A percentile compares a stretch with the other conserved stretches of the same genome.
Conservation (phyloP, 2,113 vertebrate genomes). For the Oophaga pumilio region DNA sequence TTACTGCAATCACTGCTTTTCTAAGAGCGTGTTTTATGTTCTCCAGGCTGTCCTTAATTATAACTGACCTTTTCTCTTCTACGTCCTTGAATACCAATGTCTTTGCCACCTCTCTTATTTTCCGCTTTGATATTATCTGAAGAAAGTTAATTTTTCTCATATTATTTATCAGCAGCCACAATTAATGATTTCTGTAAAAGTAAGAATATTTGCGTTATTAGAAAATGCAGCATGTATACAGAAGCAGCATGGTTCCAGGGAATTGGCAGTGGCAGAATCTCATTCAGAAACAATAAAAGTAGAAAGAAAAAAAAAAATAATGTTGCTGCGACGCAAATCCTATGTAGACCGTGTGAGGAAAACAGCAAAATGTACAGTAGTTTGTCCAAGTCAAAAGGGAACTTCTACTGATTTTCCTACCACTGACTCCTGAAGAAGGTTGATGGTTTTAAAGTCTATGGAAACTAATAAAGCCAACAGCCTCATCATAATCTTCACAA, state of each 20-base stretch:
- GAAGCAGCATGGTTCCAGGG: neutral
- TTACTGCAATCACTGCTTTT: conserved; percentile 13
- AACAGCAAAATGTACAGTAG: no score
- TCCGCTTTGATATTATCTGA: conserved; percentile 7
- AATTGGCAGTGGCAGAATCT: neutral
- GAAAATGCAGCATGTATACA: neutral
- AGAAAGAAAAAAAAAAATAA: neutral
- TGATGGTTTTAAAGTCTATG: no score
- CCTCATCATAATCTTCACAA: no score
- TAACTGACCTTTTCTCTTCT: conserved; percentile 41
- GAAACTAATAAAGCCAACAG: no score
- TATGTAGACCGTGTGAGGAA: no score
- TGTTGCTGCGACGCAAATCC: no score
- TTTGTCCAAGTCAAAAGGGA: neutral
- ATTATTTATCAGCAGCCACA: conserved; percentile 20
- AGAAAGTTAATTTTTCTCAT: conserved; percentile 29
- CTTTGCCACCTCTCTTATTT: neutral
- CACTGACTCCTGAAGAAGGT: neutral
- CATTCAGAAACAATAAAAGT: neutral
- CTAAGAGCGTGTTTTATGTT: conserved; percentile 37
- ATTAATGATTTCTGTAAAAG: neutral
- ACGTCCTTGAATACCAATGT: conserved; percentile 31
- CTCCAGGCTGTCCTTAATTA: conserved; percentile 37
- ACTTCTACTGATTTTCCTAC: neutral
- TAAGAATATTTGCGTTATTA: neutral